Evolutionary conservation across 2,888 invertebrate species (phyloP).

Genomic region (Sphaeridia pumilis): DNA sequence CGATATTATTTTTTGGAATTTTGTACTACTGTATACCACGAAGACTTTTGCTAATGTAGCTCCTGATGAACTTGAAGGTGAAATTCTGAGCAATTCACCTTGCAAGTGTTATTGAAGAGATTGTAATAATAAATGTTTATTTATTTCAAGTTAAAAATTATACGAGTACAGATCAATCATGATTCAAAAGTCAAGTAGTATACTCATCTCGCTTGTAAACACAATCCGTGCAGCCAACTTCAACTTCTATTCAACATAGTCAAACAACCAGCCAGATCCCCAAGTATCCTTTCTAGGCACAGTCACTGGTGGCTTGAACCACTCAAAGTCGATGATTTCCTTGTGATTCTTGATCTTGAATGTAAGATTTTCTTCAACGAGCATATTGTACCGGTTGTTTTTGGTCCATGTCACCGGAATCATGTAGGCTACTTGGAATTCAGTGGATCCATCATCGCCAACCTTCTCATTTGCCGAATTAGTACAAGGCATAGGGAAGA

Average conservation of each 20-base stretch:
- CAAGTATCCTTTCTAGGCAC: not conserved
- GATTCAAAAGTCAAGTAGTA: too few species aligned
- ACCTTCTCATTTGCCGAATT: not conserved
- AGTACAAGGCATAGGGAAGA: not conserved
- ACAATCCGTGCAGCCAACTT: not conserved
- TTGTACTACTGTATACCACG: too few species aligned
- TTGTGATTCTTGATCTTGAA: constrained; percentile 10
- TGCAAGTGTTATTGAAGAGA: too few species aligned
- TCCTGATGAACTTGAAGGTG: too few species aligned
- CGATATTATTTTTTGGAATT: too few species aligned
- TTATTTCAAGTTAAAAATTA: too few species aligned
- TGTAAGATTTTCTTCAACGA: constrained; percentile 1
- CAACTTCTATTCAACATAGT: not conserved
- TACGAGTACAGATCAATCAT: too few species aligned
- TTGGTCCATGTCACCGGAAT: constrained; percentile 10
- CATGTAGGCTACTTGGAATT: not conserved
- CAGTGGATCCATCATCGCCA: not conserved
- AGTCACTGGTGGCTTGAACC: not conserved
- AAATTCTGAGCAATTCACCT: too few species aligned
- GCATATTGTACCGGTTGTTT: constrained; percentile 6
- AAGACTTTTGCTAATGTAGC: too few species aligned
- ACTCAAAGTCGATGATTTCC: constrained; percentile 10
- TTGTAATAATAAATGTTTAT: too few species aligned
- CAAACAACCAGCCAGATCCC: not conserved
- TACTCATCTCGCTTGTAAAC: too few species aligned